Percentiles rank a stretch among this genome's conserved stretches.
Evolutionary conservation across 2,888 invertebrate species (phyloP).

Genomic region (Griposia aprilina): DNA sequence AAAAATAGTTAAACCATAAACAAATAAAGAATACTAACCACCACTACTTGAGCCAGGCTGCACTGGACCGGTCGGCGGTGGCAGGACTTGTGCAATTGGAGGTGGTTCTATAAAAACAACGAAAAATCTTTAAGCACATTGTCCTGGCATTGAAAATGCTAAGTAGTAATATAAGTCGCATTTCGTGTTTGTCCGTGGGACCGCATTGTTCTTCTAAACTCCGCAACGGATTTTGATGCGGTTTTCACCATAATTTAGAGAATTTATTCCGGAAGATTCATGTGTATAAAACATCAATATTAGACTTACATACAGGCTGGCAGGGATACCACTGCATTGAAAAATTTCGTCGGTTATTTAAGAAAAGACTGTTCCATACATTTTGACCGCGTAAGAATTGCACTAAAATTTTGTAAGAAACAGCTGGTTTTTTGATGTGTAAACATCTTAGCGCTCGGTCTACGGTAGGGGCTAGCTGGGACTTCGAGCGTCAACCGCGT

Average conservation of each 20-base stretch:
- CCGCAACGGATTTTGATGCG: too few species aligned
- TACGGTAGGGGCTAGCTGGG: too few species aligned
- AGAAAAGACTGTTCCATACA: too few species aligned
- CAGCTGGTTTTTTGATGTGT: too few species aligned
- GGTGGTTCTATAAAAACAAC: conserved; percentile 51
- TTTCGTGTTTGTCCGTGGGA: background rate
- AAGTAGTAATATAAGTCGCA: background rate
- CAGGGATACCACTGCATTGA: too few species aligned
- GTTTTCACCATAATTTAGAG: background rate
- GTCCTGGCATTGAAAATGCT: background rate
- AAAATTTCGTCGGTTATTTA: too few species aligned
- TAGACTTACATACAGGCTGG: background rate
- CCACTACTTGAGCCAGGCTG: conserved; percentile 60
- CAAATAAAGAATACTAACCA: conserved; percentile 52
- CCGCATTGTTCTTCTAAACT: background rate
- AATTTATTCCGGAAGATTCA: background rate
- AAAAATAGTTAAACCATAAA: conserved; percentile 2
- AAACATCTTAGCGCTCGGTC: too few species aligned
- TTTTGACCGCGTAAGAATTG: too few species aligned
- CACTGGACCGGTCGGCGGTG: conserved; percentile 71
- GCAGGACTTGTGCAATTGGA: conserved; percentile 50
- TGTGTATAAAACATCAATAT: background rate
- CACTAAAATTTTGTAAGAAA: too few species aligned
- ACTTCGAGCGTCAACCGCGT: too few species aligned
- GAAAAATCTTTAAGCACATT: background rate